Conservation (phyloP, 2,888 invertebrate species). For the Ichneumoninae sp. region DNA sequence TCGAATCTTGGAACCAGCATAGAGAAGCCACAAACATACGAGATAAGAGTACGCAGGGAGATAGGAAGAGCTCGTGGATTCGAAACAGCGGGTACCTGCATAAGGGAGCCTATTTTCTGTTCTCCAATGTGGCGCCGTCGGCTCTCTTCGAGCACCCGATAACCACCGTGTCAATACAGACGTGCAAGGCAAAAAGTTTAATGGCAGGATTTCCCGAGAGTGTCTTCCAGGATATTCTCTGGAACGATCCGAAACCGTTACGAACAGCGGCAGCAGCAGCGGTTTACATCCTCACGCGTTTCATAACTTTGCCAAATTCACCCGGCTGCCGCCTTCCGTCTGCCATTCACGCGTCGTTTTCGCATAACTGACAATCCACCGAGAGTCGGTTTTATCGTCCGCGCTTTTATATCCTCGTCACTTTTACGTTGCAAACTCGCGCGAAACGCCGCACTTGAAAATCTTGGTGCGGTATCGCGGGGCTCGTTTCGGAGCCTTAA, state of each 20-base stretch:
- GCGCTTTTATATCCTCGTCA: constrained; percentile 29
- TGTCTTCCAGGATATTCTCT: constrained; percentile 34
- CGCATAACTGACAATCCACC: constrained; percentile 38
- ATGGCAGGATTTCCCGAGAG: constrained; percentile 25
- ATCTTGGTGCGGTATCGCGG: neutral
- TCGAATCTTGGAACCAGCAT: constrained; percentile 61
- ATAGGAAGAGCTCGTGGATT: constrained; percentile 31
- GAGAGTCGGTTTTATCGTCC: constrained; percentile 36
- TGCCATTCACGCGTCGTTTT: constrained; percentile 31
- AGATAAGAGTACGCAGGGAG: constrained; percentile 54
- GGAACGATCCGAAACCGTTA: constrained; percentile 53
- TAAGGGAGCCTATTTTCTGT: constrained; percentile 61
- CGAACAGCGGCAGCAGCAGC: neutral
- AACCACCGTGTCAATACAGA: neutral
- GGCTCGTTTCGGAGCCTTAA: constrained; percentile 18
- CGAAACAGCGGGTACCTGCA: constrained; percentile 66
- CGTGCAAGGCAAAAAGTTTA: constrained; percentile 6
- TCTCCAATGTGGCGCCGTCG: constrained; percentile 18
- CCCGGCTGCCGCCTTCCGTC: constrained; percentile 24
- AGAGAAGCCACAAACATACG: neutral
- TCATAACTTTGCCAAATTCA: constrained; percentile 53
- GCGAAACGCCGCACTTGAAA: constrained; percentile 14
- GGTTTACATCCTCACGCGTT: constrained; percentile 15
- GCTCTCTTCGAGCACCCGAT: constrained; percentile 12
- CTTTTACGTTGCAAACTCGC: constrained; percentile 22